Evolutionary conservation across 2,797 vertebrate genomes (phyloP), one percentile per base, ranked within the genome.

Genomic region (Gambusia yucatana): DNA sequence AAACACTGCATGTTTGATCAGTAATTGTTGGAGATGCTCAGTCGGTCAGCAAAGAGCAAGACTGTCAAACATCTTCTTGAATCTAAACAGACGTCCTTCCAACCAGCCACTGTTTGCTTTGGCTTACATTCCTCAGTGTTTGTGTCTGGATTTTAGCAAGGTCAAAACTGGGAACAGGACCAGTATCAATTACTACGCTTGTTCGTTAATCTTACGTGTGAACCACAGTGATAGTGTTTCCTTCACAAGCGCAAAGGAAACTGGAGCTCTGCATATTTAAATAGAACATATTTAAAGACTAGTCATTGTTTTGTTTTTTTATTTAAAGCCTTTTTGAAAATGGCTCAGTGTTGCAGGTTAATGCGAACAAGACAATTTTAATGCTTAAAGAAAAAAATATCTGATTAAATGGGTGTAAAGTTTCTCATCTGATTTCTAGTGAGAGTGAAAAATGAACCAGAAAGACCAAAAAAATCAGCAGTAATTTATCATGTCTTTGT

Each of bases 71-170:
- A 72, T 61, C 79, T 83, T 14, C 43, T 73, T 72, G 55, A 80
- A 61, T 83, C 78, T 78, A n/a, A 76, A 33, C 69, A 82, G 52
- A 44, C 39, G 57, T 79, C 75, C 73, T 55, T 0, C 73, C 81
- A 59, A 50, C 50, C 30, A 41, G 33, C 22, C 73, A 55, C 67
- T 39, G 33, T 83, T 81, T 17, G 16, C 75, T 83, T 84, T 47
- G 82, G 72, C 44, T 87, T 82, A 46, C 82, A 87, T 92, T 91
- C 88, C 88, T 80, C 47, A 73, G 59, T 76, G 76, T 87, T 88
- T 76, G 76, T 86, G 87, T 87, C 81, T 84, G 57, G 47, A 79
- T 82, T 84, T 59, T 52, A 48, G 73, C 80, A 80, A 81, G 77
- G 79, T 80, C 48, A 72, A 76, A 67, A 55, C 70, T 73, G 6